Conservation (phyloP, 2,113 vertebrate species). For the Pandion haliaetus region DNA sequence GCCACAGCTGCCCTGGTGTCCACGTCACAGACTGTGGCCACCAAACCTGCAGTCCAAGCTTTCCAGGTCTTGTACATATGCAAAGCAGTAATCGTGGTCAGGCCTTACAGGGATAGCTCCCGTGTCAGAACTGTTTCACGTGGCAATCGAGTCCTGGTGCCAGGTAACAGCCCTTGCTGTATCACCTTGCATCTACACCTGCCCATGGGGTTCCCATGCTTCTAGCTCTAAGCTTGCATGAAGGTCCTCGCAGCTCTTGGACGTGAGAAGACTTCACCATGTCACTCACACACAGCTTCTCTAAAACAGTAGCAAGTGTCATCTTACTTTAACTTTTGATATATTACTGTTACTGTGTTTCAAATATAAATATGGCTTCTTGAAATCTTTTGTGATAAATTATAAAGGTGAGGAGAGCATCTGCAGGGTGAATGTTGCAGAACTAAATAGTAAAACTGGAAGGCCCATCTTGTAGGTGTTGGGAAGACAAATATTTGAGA, state of each 20-base stretch:
- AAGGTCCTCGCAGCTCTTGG: not conserved
- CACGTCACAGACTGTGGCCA: not conserved
- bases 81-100: not conserved
- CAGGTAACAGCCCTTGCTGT: not conserved
- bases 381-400: not conserved
- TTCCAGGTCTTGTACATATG: not conserved
- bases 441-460: not conserved
- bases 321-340: not conserved
- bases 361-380: not conserved
- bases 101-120: not conserved
- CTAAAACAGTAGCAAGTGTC: not conserved
- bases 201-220: not conserved
- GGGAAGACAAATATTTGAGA: not conserved
- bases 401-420: not conserved
- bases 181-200: not conserved
- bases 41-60: not conserved
- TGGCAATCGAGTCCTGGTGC: not conserved
- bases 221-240: not conserved
- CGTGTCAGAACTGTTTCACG: not conserved
- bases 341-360: not conserved
- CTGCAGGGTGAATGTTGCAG: not conserved
- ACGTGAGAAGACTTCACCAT: accelerated
- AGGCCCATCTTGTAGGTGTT: accelerated
- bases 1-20: not conserved
- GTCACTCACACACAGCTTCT: accelerated